Evolutionary conservation across 2,888 invertebrate species (phyloP), one percentile per base, ranked within the genome.

Genomic region (Drosophila prostipennis): DNA sequence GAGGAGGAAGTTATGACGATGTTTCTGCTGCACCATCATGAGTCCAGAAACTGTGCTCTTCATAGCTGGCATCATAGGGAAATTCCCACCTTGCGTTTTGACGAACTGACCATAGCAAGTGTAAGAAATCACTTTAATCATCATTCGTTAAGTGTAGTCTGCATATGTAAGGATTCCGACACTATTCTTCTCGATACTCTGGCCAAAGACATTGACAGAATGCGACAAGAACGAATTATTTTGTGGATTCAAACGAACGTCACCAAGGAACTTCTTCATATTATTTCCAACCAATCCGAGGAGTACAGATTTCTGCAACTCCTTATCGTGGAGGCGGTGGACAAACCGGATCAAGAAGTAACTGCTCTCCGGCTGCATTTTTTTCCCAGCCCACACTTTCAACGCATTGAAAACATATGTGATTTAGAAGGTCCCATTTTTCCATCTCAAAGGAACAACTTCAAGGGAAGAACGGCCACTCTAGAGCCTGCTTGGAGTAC

Each of bases 351-450:
- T 1, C 40, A 6, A 10, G 32, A 39, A 6, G 10, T 71, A 7
- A 36, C 1, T 13, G 8, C 11, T 1, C 43, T 60, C 54, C 42
- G 55, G 11, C 26, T 71, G 2, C 32, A 49, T 0, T 57, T 63
- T 0, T 72, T 71, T 58, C 72, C 77, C 0, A 54, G 6, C 0
- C n/a, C 72, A 13, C 61, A 6, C 0, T 39, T 79, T 0, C n/a
- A n/a, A 2, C 34, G 0, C 4, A 10, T 51, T 1, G 6, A 0
- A 0, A 14, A 53, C 11, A 13, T 53, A 11, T 42, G 11, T 4
- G 11, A 3, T 5, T 5, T 2, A 4, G 16, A 42, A 5, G 10
- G 14, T 6, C 5, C 19, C 1, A 19, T 42, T 19, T 19, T 42
- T 42, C n/a, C 13, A 6, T 0, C 11, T 19, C n/a, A 10, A 3